Conservation (phyloP, 1,140 invertebrate genomes). For the Trigoniulus corallinus region DNA sequence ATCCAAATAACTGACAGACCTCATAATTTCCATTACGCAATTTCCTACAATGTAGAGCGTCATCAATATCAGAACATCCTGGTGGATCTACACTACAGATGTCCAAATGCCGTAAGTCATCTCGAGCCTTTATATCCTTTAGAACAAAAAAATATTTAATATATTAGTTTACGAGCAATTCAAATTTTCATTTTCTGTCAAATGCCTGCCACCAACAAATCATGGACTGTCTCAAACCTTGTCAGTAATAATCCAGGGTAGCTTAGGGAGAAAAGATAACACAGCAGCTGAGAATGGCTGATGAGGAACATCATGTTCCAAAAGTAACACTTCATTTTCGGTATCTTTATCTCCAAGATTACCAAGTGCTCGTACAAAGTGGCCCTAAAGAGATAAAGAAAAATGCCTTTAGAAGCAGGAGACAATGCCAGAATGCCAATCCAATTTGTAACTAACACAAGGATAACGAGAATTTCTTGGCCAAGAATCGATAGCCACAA, state of each 20-base stretch:
- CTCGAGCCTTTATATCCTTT: constrained; percentile 58
- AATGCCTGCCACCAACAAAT: background rate
- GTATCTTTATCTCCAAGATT: constrained; percentile 69
- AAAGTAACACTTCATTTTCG: constrained; percentile 80
- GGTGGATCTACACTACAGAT: constrained; percentile 97
- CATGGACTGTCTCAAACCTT: constrained; percentile 47
- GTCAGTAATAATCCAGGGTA: constrained; percentile 77
- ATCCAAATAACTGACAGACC: constrained; percentile 24
- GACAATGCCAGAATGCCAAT: too few relatives aligned
- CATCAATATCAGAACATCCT: constrained; percentile 98
- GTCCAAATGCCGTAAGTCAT: constrained; percentile 64
- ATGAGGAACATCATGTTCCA: constrained; percentile 96
- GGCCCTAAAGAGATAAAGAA: constrained; percentile 37
- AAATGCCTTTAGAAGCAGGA: background rate
- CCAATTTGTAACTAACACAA: constrained; percentile 25
- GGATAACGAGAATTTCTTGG: constrained; percentile 65
- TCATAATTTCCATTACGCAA: constrained; percentile 60
- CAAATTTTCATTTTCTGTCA: background rate
- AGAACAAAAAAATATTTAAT: background rate
- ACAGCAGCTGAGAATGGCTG: constrained; percentile 87
- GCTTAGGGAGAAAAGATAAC: constrained; percentile 70
- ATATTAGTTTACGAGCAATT: background rate
- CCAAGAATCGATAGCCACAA: constrained; percentile 87
- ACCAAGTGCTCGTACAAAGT: constrained; percentile 74
- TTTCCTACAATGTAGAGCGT: constrained; percentile 78